Conservation (phyloP, 2,888 invertebrate species). For the Physocephala rufipes region DNA sequence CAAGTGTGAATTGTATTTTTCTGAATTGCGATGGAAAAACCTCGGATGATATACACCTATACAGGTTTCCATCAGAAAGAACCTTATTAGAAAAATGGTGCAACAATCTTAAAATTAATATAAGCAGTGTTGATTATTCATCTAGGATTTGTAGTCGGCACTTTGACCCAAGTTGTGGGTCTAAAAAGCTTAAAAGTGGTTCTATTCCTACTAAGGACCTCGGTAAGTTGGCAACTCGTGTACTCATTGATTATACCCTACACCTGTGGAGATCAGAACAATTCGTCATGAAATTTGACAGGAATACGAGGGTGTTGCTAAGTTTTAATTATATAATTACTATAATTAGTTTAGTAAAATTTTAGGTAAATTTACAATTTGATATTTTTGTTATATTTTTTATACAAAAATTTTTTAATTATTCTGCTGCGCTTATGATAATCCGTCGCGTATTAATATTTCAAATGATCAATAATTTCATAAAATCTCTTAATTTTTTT, state of each 20-base stretch:
- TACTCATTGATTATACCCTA: background rate
- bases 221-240: conserved; percentile 1
- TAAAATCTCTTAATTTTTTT: no score
- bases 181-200: conserved; percentile 1
- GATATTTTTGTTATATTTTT: no score
- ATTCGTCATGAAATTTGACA: no score
- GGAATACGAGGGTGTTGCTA: no score
- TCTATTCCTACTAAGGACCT: conserved; percentile 9
- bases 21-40: conserved; percentile 2
- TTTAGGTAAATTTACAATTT: no score
- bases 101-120: background rate
- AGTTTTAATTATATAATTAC: no score
- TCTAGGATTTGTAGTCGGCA: conserved; percentile 1
- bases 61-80: background rate
- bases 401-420: no score
- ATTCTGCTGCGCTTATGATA: no score
- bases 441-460: no score
- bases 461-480: no score
- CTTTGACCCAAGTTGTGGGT: background rate
- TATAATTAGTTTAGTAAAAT: no score
- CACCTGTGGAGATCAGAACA: no score
- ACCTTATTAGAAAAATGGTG: conserved; percentile 1
- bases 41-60: background rate
- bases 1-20: conserved; percentile 2
- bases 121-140: background rate